Percentiles rank a stretch among this genome's conserved stretches.
Conservation (phyloP, 2,113 vertebrate genomes). For the Carassius auratus region DNA sequence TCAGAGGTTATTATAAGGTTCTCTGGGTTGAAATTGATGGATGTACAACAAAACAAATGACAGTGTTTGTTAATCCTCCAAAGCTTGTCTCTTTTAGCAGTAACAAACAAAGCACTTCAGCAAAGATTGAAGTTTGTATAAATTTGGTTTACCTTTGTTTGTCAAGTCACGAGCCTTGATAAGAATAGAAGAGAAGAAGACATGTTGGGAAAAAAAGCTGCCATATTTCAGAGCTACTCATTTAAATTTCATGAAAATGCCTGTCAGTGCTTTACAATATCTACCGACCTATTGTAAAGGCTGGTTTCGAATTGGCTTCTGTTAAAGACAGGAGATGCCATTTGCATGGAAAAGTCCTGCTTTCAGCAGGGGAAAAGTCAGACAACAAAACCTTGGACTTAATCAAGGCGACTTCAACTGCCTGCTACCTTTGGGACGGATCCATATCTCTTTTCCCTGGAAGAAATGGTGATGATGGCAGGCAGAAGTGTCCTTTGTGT, state of each 20-base stretch:
- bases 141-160: background rate
- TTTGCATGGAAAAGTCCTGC: constrained; percentile 71
- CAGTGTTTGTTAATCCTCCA: constrained; percentile 2
- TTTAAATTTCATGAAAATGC: constrained; percentile 46
- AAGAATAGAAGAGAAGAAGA: constrained; percentile 13
- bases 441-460: constrained; percentile 74
- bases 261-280: constrained; percentile 42
- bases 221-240: constrained; percentile 10
- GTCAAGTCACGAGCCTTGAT: constrained; percentile 5
- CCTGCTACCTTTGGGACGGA: constrained; percentile 79
- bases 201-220: background rate
- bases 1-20: constrained; percentile 24
- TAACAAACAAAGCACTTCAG: constrained; percentile 1
- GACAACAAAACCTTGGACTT: constrained; percentile 74
- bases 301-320: constrained; percentile 50
- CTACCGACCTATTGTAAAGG: constrained; percentile 66
- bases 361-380: constrained; percentile 71
- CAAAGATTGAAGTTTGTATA: constrained; percentile 15
- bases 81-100: constrained; percentile 4
- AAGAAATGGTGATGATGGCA: constrained; percentile 76
- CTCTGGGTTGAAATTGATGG: constrained; percentile 21
- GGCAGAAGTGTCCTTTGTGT: constrained; percentile 80
- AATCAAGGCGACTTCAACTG: constrained; percentile 78
- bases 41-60: constrained; percentile 67
- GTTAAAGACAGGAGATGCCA: constrained; percentile 59